A percentile compares a stretch with the other conserved stretches of the same genome.
phyloP scores from a whole-genome alignment of 1,140 invertebrate genomes.

The Anastrepha ludens region DNA sequence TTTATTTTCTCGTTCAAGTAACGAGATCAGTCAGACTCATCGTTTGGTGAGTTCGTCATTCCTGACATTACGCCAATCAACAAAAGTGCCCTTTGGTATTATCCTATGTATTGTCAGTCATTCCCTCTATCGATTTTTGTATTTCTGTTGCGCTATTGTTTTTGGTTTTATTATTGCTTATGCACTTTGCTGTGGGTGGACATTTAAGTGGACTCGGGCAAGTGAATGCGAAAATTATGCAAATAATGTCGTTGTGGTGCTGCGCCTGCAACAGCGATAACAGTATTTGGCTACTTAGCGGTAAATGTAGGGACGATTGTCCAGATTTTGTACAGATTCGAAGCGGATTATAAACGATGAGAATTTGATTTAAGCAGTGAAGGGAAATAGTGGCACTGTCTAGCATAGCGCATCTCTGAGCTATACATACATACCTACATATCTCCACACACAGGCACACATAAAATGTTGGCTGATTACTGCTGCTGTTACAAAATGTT shows the following conservation, averaged over 20 bases:
- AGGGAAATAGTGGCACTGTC: neutral
- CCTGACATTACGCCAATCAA: slow-evolving; percentile 20
- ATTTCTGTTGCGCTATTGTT: neutral
- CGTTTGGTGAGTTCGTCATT: neutral
- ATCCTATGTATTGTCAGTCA: neutral
- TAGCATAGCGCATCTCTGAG: neutral
- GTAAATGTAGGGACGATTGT: neutral
- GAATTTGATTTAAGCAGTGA: neutral
- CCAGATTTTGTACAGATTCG: no score
- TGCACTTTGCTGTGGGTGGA: neutral
- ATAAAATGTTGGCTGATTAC: no score
- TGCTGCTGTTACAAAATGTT: no score
- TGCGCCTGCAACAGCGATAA: neutral
- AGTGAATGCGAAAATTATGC: neutral
- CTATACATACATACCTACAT: no score
- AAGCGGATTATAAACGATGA: no score
- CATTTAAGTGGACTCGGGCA: neutral
- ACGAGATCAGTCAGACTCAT: neutral
- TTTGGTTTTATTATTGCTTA: neutral
- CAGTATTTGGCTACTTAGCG: neutral
- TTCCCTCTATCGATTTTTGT: neutral
- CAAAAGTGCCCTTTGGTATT: neutral
- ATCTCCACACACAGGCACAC: no score
- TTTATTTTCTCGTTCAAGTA: neutral
- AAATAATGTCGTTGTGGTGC: neutral